These are phyloP conservation scores for Tanypteryx hageni DNA, from an alignment of 2,888 invertebrate genomes.

Conservation along the genomic window DNA sequence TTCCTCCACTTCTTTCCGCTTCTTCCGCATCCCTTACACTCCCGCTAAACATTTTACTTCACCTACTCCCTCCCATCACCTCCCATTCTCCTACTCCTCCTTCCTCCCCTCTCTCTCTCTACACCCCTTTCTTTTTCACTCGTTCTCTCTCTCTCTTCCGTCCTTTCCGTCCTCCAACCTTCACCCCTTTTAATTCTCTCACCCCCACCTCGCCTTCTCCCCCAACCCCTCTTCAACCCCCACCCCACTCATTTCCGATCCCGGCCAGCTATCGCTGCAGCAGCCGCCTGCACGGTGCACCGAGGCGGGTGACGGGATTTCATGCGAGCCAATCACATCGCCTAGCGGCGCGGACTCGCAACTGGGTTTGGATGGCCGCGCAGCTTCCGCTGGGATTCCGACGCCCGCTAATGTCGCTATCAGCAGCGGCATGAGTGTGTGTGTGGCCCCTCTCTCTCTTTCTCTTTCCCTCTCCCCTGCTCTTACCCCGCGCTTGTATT, in stretches of 20 bases:
- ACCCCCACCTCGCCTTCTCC: not conserved
- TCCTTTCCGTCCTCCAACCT: no score
- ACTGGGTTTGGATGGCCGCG: conserved; percentile 34
- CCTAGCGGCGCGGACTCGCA: conserved; percentile 3
- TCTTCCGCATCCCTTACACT: not conserved
- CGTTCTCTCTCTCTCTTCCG: not conserved
- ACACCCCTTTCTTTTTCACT: not conserved
- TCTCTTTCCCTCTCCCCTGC: not conserved
- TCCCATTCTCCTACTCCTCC: not conserved
- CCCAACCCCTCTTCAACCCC: not conserved
- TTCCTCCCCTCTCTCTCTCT: not conserved
- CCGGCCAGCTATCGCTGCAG: not conserved
- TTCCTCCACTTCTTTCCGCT: not conserved
- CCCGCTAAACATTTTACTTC: not conserved
- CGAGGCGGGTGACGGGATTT: conserved; percentile 57
- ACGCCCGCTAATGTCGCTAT: conserved; percentile 55
- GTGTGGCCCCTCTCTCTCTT: not conserved
- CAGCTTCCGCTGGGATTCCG: conserved; percentile 47
- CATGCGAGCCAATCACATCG: conserved; percentile 45
- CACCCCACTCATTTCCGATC: not conserved
- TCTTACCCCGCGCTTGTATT: not conserved
- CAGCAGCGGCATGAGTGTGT: not conserved
- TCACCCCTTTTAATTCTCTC: not conserved
- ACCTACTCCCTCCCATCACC: no score
- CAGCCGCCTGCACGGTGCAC: conserved; percentile 47